These are phyloP conservation scores for Pomacea canaliculata DNA, from an alignment of 2,888 invertebrate genomes.

Conservation along the genomic window DNA sequence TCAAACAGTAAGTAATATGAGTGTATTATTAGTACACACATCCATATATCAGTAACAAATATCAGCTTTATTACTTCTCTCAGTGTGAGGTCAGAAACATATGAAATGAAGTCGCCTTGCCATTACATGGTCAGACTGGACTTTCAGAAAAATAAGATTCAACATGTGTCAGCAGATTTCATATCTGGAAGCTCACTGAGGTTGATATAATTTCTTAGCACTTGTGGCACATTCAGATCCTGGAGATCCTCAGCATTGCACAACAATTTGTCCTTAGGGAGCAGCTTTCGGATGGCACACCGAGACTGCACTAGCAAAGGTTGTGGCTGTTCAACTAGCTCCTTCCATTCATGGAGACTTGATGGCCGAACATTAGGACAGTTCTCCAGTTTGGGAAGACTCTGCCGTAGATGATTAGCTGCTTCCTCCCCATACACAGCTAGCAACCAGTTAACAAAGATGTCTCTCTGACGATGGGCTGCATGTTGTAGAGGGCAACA, in stretches of 20 bases:
- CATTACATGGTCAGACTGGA: no score
- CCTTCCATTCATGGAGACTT: constrained; percentile 10
- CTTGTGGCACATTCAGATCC: constrained; percentile 15
- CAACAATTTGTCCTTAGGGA: background rate
- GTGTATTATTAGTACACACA: no score
- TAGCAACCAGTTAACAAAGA: constrained; percentile 49
- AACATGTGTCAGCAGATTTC: constrained; percentile 3
- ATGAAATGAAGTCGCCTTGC: no score
- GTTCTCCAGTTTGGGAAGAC: background rate
- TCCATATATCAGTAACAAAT: no score
- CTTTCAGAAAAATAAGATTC: no score
- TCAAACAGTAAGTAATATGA: no score
- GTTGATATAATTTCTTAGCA: constrained; percentile 9
- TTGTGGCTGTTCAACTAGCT: constrained; percentile 37
- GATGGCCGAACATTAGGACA: background rate
- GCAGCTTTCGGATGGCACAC: constrained; percentile 35
- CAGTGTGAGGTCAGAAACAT: no score
- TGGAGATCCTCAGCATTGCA: constrained; percentile 3
- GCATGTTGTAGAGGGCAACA: constrained; percentile 59
- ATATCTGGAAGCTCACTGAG: constrained; percentile 17
- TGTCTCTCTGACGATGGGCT: constrained; percentile 51
- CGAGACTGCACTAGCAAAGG: constrained; percentile 51
- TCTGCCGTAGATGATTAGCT: constrained; percentile 14
- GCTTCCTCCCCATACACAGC: constrained; percentile 55
- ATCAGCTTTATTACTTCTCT: no score